Evolutionary conservation across 2,888 invertebrate genomes (phyloP), one percentile per base, ranked within the genome.

Genomic region (Sepiola atlantica): DNA sequence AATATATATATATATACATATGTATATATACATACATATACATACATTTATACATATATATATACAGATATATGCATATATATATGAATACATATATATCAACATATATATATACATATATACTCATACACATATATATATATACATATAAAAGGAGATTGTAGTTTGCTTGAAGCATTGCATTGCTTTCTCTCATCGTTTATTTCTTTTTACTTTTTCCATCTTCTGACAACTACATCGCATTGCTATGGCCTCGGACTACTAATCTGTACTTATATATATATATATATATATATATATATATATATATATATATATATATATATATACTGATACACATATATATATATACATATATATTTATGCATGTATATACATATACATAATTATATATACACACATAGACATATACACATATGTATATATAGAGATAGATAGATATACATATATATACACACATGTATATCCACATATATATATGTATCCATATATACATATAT

Each of bases 281-380:
- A n/a, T n/a, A n/a, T n/a, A n/a, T n/a, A n/a, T n/a, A 21, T 21
- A 16, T 20, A 55, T 20, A 20, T 3, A 3, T 16, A 20, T 3
- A 55, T 55, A 21, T 55, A 8, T 21, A 20, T 77, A n/a, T 12
- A 0, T 77, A 77, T 77, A 77, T 28, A 4, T 28, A 77, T 77
- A 28, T 12, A 12, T 77, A 77, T 77, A 77, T 77, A 77, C 14
- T n/a, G 28, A 77, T 57, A 57, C 24, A 57, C 24, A 57, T 57
- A 57, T 57, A 57, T 57, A 57, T 57, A 57, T 77, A 77, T n/a
- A 77, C n/a, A 77, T n/a, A 77, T 77, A 77, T n/a, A 77, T n/a
- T n/a, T n/a, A n/a, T n/a, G 12, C 28, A 28, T 77, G n/a, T 35
- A 12, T 24, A 45, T 10, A 35, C 35, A 35, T 35, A 91, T 91